Evolutionary conservation across 1,140 invertebrate genomes (phyloP), one percentile per base, ranked within the genome.

Genomic region (Mercenaria mercenaria): DNA sequence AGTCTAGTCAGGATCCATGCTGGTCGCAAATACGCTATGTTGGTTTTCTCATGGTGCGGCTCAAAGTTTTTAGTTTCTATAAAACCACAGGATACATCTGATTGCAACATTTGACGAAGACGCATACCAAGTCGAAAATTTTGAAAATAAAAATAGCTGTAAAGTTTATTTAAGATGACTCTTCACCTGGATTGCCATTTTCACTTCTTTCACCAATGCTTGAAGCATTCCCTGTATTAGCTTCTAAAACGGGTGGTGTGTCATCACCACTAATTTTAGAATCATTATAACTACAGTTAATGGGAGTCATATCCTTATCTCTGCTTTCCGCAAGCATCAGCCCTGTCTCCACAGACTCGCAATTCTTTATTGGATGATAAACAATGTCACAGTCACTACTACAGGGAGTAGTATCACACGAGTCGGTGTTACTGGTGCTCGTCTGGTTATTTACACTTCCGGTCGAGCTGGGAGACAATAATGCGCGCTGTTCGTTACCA

Each of bases 361-460:
- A 15, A 29, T 56, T 50, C 23, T 79, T 56, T 50, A 79, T 52
- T 34, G 43, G 43, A 20, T 79, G 76, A 37, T 79, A 52, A 32
- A 50, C 37, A 34, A 79, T 32, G 47, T 79, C 76, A 56, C n/a
- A 56, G 47, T 79, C 76, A 56, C 76, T 56, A 56, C 76, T 79
- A 18, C 76, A 37, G 4, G 47, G 76, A 13, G 47, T 79, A 8
- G 76, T 79, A 18, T 77, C 74, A 47, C 74, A 47, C 4, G 74
- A 77, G 0, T 77, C 74, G 1, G 74, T 77, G 29, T 79, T 79
- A 52, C 43, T 79, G n/a, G 50, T 32, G n/a, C 74, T 52, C 8
- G 74, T 77, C 47, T 32, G 76, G 29, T 79, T 52, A 79, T 79
- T 79, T 23, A 79, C 76, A 37, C 76, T 79, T 37, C 76, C 76